These are phyloP conservation scores for Zophobas atratus DNA, from an alignment of 1,140 invertebrate species.

Conservation along the genomic window DNA sequence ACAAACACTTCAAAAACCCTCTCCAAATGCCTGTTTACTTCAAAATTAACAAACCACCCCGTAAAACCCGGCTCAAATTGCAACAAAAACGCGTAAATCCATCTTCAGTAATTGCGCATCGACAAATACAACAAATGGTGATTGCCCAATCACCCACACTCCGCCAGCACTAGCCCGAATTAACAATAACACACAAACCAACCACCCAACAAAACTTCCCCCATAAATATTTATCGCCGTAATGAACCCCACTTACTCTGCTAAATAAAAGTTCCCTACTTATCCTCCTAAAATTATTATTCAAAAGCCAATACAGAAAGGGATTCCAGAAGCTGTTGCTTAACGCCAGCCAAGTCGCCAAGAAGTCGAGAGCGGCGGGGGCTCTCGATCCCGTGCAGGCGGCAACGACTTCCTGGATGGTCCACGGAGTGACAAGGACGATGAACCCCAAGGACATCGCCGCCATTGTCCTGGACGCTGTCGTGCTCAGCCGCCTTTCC, in stretches of 20 bases:
- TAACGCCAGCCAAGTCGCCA: conserved; percentile 88
- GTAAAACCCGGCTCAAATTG: too few species aligned
- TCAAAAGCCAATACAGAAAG: conserved; percentile 89
- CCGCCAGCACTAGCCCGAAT: too few species aligned
- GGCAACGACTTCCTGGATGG: conserved; percentile 90
- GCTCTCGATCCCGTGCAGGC: conserved; percentile 87
- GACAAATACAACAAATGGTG: too few species aligned
- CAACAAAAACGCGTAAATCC: too few species aligned
- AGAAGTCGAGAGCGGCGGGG: conserved; percentile 84
- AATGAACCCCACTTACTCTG: conserved; percentile 72
- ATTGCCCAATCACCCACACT: too few species aligned
- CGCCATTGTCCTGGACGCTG: conserved; percentile 88
- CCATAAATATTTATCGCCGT: too few species aligned
- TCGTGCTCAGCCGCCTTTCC: conserved; percentile 82
- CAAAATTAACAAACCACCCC: too few species aligned
- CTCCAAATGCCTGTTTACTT: too few species aligned
- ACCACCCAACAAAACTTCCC: too few species aligned
- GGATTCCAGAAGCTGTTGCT: conserved; percentile 92
- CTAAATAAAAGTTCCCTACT: conserved; percentile 82
- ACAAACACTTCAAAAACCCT: too few species aligned
- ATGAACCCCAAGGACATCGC: conserved; percentile 91
- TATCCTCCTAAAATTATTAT: conserved; percentile 87
- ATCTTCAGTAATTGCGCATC: too few species aligned
- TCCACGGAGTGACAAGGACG: conserved; percentile 90
- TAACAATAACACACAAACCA: too few species aligned